A percentile compares a stretch with the other conserved stretches of the same genome.
Conservation (phyloP, 2,888 invertebrate species). For the Hylaea fasciaria region DNA sequence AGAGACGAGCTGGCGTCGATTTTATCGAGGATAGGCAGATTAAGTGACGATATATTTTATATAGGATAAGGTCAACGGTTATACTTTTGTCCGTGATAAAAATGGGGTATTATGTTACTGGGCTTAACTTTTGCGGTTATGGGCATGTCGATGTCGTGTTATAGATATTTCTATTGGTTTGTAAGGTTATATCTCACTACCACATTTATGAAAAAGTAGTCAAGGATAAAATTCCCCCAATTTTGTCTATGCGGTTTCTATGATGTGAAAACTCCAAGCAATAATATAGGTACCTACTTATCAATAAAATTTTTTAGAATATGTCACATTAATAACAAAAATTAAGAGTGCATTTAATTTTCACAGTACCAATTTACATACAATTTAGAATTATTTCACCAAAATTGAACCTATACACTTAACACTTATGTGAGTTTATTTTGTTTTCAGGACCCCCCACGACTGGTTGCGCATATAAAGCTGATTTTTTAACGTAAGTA, state of each 20-base stretch:
- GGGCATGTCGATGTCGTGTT: background rate
- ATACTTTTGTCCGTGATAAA: conserved; percentile 24
- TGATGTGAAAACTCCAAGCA: too few relatives aligned
- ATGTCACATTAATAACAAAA: too few relatives aligned
- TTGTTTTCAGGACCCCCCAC: conserved; percentile 52
- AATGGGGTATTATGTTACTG: conserved; percentile 14
- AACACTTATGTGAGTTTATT: conserved; percentile 34
- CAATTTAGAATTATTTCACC: too few relatives aligned
- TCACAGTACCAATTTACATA: too few relatives aligned
- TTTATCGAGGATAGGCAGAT: conserved; percentile 43
- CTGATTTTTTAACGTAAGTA: conserved; percentile 56
- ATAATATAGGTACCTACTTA: too few relatives aligned
- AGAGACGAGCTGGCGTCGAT: conserved; percentile 35
- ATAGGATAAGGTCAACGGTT: conserved; percentile 33
- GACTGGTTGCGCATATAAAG: conserved; percentile 40
- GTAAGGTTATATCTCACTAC: background rate
- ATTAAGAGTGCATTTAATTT: too few relatives aligned
- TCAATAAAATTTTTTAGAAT: too few relatives aligned
- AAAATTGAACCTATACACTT: too few relatives aligned
- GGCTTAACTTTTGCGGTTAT: background rate
- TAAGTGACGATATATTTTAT: conserved; percentile 42
- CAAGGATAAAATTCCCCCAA: too few relatives aligned
- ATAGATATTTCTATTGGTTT: background rate
- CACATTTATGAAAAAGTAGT: too few relatives aligned
- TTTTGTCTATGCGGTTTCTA: too few relatives aligned